These are phyloP conservation scores for Cryptomyrus ogoouensis DNA, from an alignment of 2,113 vertebrate species.

Conservation along the genomic window DNA sequence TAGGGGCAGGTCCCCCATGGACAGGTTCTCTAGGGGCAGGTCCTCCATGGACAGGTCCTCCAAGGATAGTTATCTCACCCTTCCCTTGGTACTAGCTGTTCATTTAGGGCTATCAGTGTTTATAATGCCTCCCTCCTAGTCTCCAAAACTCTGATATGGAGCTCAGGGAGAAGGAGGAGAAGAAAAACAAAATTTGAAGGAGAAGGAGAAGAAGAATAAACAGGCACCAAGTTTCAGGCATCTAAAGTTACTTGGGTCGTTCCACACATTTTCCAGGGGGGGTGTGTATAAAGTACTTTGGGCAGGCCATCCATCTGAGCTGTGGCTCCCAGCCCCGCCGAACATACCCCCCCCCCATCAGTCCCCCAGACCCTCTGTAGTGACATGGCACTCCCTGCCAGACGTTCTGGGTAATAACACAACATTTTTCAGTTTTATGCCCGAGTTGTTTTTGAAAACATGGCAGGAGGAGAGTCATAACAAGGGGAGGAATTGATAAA, in stretches of 20 bases:
- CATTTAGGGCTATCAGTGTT: conserved; percentile 17
- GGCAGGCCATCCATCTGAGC: conserved; percentile 52
- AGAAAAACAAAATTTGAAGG: conserved; percentile 32
- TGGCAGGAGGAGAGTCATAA: conserved; percentile 27
- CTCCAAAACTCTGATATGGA: conserved; percentile 22
- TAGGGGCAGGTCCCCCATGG: background rate
- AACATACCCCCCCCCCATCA: conserved; percentile 3
- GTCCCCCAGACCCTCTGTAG: conserved; percentile 8
- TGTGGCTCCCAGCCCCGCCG: background rate
- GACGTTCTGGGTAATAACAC: background rate
- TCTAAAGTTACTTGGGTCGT: conserved; percentile 37
- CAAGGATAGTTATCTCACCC: background rate
- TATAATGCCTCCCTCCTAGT: conserved; percentile 18
- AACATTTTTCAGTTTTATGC: conserved; percentile 32
- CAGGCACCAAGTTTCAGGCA: conserved; percentile 25
- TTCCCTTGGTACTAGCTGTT: background rate
- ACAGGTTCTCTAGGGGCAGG: too few relatives aligned
- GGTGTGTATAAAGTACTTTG: conserved; percentile 47
- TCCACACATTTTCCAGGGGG: conserved; percentile 25
- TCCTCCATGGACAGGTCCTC: background rate
- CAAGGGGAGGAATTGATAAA: conserved; percentile 29
- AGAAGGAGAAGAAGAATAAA: background rate
- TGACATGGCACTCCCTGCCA: conserved; percentile 8
- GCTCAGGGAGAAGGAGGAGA: conserved; percentile 30
- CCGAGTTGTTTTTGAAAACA: conserved; percentile 41